phyloP scores from a whole-genome alignment of 1,140 invertebrate genomes.

The Maniola jurtina region DNA sequence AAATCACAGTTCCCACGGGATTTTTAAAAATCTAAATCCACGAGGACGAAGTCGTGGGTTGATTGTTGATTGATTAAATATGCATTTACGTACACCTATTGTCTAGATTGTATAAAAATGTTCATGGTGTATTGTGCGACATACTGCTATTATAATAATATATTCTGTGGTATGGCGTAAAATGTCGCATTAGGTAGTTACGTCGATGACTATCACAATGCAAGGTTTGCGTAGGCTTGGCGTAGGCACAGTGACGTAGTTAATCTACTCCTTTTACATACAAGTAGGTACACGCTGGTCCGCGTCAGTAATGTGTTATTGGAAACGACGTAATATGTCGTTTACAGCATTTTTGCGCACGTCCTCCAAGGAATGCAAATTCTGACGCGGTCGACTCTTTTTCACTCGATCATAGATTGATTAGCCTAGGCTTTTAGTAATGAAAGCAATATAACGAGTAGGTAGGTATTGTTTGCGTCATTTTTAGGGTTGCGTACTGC shows the following conservation, averaged over 20 bases:
- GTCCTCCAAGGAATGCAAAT: background rate
- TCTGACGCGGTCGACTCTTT: background rate
- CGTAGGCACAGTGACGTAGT: conserved; percentile 27
- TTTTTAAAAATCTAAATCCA: too few species aligned
- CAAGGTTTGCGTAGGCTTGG: conserved; percentile 23
- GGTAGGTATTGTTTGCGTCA: background rate
- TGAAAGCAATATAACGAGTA: background rate
- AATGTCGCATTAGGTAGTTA: background rate
- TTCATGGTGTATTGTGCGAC: too few species aligned
- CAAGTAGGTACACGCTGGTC: background rate
- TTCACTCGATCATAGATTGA: background rate
- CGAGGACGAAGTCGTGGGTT: too few species aligned
- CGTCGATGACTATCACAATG: conserved; percentile 14
- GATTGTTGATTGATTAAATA: too few species aligned
- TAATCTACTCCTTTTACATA: conserved; percentile 5
- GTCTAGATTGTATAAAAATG: too few species aligned
- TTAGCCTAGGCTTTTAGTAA: background rate
- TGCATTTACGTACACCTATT: too few species aligned
- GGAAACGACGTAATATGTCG: background rate
- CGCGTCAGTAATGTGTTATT: background rate
- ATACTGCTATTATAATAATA: too few species aligned
- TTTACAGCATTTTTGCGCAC: conserved; percentile 3
- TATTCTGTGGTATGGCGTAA: conserved; percentile 5
- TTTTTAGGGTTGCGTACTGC: background rate
- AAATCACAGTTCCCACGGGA: too few species aligned